These are phyloP conservation scores for Zapus hudsonius DNA, from an alignment of 2,113 vertebrate species.

Conservation along the genomic window DNA sequence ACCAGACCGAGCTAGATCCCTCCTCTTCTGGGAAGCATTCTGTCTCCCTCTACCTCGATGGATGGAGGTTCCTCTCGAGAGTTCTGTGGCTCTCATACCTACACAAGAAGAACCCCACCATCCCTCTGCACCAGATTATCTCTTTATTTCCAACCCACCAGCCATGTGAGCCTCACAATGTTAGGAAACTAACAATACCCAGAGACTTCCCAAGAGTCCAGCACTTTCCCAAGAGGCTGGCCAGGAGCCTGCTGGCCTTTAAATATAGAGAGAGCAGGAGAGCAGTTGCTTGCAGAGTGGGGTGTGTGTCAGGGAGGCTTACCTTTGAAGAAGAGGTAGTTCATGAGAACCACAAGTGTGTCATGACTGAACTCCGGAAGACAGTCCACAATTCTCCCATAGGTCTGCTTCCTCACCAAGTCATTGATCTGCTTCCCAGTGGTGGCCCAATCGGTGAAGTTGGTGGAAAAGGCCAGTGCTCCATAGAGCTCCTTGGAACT, in stretches of 20 bases:
- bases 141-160: not conserved
- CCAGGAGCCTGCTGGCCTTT: not conserved
- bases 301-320: not conserved
- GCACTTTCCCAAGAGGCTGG: too few relatives aligned
- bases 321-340: conserved; percentile 92
- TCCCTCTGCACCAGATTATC: not conserved
- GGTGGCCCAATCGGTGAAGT: conserved; percentile 84
- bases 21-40: not conserved
- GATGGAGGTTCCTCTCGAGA: not conserved
- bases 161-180: not conserved
- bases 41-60: not conserved
- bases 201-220: not conserved
- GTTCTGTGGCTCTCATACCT: accelerated
- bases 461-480: conserved; percentile 79
- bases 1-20: accelerated
- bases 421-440: conserved; percentile 84
- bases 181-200: not conserved
- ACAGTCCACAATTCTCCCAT: conserved; percentile 82
- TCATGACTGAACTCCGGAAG: conserved; percentile 82
- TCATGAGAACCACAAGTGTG: conserved; percentile 87
- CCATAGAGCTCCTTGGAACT: conserved; percentile 81
- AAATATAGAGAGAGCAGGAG: accelerated
- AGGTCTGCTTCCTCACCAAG: conserved; percentile 85
- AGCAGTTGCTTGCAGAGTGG: not conserved
- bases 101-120: too few relatives aligned